phyloP scores from a whole-genome alignment of 1,140 invertebrate species.

The Hylaeus volcanicus region DNA sequence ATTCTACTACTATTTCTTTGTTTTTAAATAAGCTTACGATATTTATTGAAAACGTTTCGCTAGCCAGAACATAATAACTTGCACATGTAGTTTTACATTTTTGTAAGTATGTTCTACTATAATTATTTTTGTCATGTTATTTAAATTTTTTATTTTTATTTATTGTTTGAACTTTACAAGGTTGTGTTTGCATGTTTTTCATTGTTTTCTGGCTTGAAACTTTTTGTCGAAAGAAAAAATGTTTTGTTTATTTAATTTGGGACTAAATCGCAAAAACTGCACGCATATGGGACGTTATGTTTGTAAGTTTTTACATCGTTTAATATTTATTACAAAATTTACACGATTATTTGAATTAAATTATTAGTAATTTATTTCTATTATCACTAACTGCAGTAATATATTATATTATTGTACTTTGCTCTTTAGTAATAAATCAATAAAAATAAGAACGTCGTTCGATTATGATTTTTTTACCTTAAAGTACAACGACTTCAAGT shows the following conservation, averaged over 20 bases:
- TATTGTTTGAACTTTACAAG: conserved; percentile 7
- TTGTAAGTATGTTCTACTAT: neutral
- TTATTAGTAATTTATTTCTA: conserved; percentile 68
- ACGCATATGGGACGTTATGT: conserved; percentile 55
- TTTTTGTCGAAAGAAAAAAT: neutral
- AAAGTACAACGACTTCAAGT: neutral
- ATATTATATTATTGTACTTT: conserved; percentile 64
- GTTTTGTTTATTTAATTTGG: conserved; percentile 43
- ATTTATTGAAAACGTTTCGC: conserved; percentile 31
- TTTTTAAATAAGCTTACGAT: conserved; percentile 23
- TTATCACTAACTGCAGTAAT: conserved; percentile 65
- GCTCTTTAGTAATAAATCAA: conserved; percentile 61
- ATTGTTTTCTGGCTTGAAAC: conserved; percentile 38
- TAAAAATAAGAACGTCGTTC: conserved; percentile 33
- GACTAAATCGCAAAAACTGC: conserved; percentile 42
- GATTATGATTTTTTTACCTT: conserved; percentile 24
- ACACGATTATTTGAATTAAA: conserved; percentile 56
- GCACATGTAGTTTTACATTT: conserved; percentile 12
- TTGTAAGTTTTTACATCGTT: conserved; percentile 69
- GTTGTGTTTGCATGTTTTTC: neutral
- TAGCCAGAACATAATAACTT: conserved; percentile 34
- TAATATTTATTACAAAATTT: conserved; percentile 69
- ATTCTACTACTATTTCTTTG: conserved; percentile 5
- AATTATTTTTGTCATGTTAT: neutral
- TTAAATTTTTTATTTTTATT: conserved; percentile 3